phyloP scores from a whole-genome alignment of 2,888 invertebrate species.

The Caenorhabditis angaria region DNA sequence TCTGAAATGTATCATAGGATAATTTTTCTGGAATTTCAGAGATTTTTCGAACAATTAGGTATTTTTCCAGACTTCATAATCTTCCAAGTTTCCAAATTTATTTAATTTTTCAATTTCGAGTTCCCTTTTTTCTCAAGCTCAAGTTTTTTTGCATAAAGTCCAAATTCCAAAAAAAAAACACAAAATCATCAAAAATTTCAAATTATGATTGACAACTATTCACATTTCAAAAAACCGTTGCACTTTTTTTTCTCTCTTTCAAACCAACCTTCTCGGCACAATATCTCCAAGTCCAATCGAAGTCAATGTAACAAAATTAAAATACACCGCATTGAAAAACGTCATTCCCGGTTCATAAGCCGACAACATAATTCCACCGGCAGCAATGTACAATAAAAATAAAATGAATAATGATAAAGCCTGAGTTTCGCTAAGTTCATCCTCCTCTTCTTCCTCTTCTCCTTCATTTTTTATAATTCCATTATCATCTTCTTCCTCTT shows the following conservation, averaged over 20 bases:
- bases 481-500: conserved; percentile 23
- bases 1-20: too few species aligned
- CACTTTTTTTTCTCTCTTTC: background rate
- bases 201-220: background rate
- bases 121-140: background rate
- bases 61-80: too few species aligned
- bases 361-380: conserved; percentile 55
- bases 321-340: conserved; percentile 69
- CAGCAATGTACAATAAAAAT: conserved; percentile 62
- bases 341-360: conserved; percentile 69
- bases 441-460: conserved; percentile 27
- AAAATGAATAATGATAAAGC: conserved; percentile 59
- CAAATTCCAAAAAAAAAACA: background rate
- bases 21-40: too few species aligned
- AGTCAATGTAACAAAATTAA: conserved; percentile 69
- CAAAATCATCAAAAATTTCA: conserved; percentile 5
- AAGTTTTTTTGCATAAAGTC: background rate
- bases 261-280: conserved; percentile 58
- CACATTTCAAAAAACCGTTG: too few species aligned
- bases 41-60: too few species aligned
- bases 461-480: too few species aligned
- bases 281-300: conserved; percentile 69
- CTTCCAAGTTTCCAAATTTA: too few species aligned
- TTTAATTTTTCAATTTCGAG: too few species aligned
- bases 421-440: conserved; percentile 45